These are phyloP conservation scores for Sitta carolinensis DNA, from an alignment of 2,797 vertebrate species.

Conservation along the genomic window DNA sequence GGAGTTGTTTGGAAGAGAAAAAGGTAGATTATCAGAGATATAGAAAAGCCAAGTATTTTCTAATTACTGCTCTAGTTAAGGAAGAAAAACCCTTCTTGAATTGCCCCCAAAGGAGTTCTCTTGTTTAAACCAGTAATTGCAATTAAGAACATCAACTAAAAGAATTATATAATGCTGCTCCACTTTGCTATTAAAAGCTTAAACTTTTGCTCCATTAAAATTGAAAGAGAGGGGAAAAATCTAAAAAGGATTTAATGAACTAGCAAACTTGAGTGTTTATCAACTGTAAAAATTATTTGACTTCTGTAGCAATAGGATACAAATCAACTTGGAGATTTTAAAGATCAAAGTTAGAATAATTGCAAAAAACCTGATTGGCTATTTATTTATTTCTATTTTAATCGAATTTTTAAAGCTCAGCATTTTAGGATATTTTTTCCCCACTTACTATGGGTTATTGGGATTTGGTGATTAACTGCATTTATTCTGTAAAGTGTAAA, in stretches of 20 bases:
- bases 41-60: slow-evolving; percentile 12
- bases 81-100: not conserved
- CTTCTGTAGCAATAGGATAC: not conserved
- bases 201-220: slow-evolving; percentile 23
- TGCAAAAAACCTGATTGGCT: not conserved
- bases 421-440: slow-evolving; percentile 15
- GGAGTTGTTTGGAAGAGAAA: not conserved
- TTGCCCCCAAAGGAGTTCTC: not conserved
- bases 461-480: slow-evolving; percentile 15
- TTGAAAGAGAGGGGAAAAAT: not conserved
- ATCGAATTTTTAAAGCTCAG: not conserved
- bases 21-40: not conserved
- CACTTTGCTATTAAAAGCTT: slow-evolving; percentile 34
- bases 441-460: not conserved
- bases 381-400: slow-evolving; percentile 32
- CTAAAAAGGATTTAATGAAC: slow-evolving; percentile 33
- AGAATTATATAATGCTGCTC: slow-evolving; percentile 18
- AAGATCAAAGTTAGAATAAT: slow-evolving; percentile 54
- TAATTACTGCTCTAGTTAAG: slow-evolving; percentile 6
- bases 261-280: slow-evolving; percentile 19
- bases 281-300: not conserved
- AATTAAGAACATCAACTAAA: slow-evolving; percentile 57
- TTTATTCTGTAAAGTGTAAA: not conserved
- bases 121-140: slow-evolving; percentile 44
- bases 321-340: slow-evolving; percentile 29